Percentiles rank a stretch among this genome's conserved stretches.
Conservation (phyloP, 2,113 vertebrate species). For the Toxotes chatareus region DNA sequence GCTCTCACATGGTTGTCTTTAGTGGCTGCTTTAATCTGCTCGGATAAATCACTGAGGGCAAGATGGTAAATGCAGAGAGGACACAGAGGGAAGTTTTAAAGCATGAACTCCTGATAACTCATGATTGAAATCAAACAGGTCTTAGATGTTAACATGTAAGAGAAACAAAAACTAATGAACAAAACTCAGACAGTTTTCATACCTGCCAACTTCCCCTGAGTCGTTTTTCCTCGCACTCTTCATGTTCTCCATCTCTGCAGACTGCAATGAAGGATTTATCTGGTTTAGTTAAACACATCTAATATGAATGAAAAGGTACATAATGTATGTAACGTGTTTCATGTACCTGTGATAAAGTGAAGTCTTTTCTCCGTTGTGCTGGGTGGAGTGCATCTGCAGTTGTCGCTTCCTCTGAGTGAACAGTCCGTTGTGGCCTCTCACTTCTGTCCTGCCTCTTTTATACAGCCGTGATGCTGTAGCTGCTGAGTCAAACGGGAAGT, state of each 20-base stretch:
- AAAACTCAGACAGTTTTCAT: background rate
- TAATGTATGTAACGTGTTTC: background rate
- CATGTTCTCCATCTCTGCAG: conserved; percentile 53
- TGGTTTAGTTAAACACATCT: background rate
- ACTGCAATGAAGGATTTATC: background rate
- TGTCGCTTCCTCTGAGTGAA: background rate
- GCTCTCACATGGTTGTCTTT: conserved; percentile 90
- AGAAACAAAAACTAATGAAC: too few species aligned
- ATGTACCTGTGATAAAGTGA: conserved; percentile 10
- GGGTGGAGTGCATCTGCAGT: background rate
- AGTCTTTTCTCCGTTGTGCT: background rate
- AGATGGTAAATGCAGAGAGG: background rate
- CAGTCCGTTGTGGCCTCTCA: background rate
- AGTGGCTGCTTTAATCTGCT: conserved; percentile 91
- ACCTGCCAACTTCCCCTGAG: conserved; percentile 55
- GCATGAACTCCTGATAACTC: background rate
- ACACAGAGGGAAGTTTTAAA: background rate
- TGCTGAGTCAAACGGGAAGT: conserved; percentile 65
- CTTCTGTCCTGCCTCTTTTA: conserved; percentile 51
- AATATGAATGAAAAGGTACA: background rate
- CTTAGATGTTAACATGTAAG: background rate
- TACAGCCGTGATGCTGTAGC: background rate
- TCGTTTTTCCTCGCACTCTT: conserved; percentile 58
- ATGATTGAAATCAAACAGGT: background rate
- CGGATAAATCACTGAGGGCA: conserved; percentile 88